These are phyloP conservation scores for Aphelinus certus DNA, from an alignment of 1,140 invertebrate genomes.

Conservation along the genomic window DNA sequence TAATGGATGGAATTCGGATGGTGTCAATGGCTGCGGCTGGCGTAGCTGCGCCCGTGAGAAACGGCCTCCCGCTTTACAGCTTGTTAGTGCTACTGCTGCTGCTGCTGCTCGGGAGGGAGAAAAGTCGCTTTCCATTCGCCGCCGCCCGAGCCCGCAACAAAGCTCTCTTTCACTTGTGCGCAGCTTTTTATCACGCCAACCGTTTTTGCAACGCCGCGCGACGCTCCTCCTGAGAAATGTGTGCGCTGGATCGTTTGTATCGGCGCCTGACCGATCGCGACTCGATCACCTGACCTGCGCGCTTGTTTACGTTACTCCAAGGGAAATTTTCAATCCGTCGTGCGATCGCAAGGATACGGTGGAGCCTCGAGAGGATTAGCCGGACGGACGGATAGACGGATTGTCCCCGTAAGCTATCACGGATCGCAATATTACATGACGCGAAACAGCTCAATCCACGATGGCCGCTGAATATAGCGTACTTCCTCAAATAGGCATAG, in stretches of 20 bases:
- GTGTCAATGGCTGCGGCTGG: slow-evolving; percentile 13
- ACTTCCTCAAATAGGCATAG: too few relatives aligned
- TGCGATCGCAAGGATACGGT: too few relatives aligned
- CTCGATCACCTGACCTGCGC: not conserved
- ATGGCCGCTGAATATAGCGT: too few relatives aligned
- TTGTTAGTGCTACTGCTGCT: slow-evolving; percentile 9
- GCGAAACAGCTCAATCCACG: too few relatives aligned
- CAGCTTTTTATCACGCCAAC: not conserved
- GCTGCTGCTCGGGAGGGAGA: not conserved
- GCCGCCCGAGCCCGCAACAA: not conserved
- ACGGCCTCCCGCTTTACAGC: slow-evolving; percentile 4
- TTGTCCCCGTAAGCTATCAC: too few relatives aligned
- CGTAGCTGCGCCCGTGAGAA: slow-evolving; percentile 4
- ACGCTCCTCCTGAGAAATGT: not conserved
- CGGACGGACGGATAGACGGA: too few relatives aligned
- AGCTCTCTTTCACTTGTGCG: not conserved
- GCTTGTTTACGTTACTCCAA: too few relatives aligned
- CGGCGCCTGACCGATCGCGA: not conserved
- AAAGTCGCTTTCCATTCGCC: slow-evolving; percentile 23
- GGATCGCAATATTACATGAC: too few relatives aligned
- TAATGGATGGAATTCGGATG: slow-evolving; percentile 23
- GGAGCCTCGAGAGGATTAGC: too few relatives aligned
- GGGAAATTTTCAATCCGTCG: too few relatives aligned
- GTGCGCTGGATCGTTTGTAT: slow-evolving; percentile 8
- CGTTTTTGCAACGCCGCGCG: not conserved